phyloP scores from a whole-genome alignment of 2,113 vertebrate species.

The Xiphorhynchus elegans region DNA sequence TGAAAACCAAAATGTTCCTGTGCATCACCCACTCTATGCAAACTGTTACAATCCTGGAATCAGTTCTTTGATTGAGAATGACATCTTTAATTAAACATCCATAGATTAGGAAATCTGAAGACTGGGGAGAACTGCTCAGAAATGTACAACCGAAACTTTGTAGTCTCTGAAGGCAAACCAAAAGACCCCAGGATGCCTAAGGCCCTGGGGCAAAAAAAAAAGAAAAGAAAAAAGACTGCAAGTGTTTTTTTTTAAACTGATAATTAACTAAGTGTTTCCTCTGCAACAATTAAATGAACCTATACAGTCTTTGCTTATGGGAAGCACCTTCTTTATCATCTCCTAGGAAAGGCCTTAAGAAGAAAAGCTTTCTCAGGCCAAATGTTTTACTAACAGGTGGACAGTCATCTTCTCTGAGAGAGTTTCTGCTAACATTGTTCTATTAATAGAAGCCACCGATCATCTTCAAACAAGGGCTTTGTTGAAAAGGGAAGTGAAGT shows the following conservation, averaged over 20 bases:
- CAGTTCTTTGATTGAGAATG: not conserved
- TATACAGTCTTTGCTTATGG: not conserved
- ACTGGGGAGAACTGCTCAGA: not conserved
- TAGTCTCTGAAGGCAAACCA: not conserved
- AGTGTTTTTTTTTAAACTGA: not conserved
- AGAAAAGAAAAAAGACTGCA: not conserved
- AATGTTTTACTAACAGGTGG: not conserved
- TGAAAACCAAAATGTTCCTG: not conserved
- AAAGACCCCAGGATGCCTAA: not conserved
- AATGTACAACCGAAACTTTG: not conserved
- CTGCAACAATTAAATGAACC: not conserved
- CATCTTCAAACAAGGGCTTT: not conserved
- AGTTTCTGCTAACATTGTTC: not conserved
- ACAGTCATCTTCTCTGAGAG: not conserved
- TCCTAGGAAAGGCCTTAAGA: not conserved
- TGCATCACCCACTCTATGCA: not conserved
- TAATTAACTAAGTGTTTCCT: not conserved
- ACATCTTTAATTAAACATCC: not conserved
- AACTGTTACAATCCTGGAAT: not conserved
- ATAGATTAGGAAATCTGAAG: not conserved
- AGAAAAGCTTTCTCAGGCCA: not conserved
- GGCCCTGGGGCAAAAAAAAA: not conserved
- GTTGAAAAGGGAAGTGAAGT: conserved; percentile 70
- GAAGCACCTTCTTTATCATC: not conserved
- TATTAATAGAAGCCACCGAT: conserved; percentile 52